Conservation (phyloP, 2,888 invertebrate genomes). For the Notocelia uddmanniana region DNA sequence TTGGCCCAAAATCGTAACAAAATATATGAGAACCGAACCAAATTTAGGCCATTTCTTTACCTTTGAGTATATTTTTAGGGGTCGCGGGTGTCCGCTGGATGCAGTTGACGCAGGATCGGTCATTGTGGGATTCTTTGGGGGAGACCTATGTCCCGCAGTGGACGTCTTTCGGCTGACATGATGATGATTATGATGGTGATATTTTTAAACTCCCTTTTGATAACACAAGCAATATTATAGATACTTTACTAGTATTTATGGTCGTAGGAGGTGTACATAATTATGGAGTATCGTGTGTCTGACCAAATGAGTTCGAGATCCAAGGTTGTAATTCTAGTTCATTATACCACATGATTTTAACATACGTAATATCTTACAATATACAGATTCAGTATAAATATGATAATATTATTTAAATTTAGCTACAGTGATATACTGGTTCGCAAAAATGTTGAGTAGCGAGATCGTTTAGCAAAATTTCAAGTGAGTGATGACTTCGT, state of each 20-base stretch:
- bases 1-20: no score
- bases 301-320: neutral
- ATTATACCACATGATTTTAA: constrained; percentile 11
- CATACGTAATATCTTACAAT: neutral
- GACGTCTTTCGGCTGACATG: no score
- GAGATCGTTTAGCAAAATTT: neutral
- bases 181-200: no score
- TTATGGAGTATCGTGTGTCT: neutral
- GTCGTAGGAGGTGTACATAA: neutral
- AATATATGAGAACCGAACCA: no score
- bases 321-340: neutral
- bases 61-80: no score
- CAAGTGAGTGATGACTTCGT: constrained; percentile 25
- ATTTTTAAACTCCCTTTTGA: neutral
- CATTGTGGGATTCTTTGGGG: no score
- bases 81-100: no score
- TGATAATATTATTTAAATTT: constrained; percentile 19
- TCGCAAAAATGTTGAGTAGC: constrained; percentile 1
- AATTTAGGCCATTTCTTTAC: no score
- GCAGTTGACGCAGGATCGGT: no score
- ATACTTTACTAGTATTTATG: no score
- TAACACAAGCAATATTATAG: no score
- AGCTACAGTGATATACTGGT: constrained; percentile 6
- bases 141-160: no score
- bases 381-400: constrained; percentile 7